Percentiles rank a stretch among this genome's conserved stretches.
Evolutionary conservation across 1,140 invertebrate species (phyloP).

Genomic region (Anoplolepis gracilipes): DNA sequence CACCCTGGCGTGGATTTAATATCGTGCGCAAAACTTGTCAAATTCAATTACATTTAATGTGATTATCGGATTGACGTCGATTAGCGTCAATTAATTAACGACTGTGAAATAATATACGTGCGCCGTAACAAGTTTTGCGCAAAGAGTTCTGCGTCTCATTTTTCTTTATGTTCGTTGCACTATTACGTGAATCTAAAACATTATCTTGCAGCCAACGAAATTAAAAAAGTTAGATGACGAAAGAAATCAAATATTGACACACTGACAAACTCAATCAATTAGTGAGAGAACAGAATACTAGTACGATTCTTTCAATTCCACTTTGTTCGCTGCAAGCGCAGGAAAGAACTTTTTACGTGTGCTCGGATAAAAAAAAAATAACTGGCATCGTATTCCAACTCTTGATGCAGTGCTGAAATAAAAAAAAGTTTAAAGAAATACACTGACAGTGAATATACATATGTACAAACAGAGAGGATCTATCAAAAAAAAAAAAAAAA

Average conservation of each 20-base stretch:
- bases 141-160: slow-evolving; percentile 61
- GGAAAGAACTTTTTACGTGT: slow-evolving; percentile 63
- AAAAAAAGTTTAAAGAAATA: not conserved
- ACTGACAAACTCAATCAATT: slow-evolving; percentile 43
- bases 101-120: not conserved
- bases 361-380: slow-evolving; percentile 41
- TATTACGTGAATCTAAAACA: slow-evolving; percentile 53
- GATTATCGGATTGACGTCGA: not conserved
- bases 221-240: slow-evolving; percentile 14
- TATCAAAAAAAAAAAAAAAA: not conserved
- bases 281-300: slow-evolving; percentile 13
- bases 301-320: slow-evolving; percentile 24
- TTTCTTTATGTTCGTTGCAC: slow-evolving; percentile 68
- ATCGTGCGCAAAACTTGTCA: slow-evolving; percentile 65
- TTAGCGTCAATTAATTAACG: not conserved
- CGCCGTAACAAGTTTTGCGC: slow-evolving; percentile 56
- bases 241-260: slow-evolving; percentile 49
- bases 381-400: not conserved
- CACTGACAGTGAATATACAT: slow-evolving; percentile 34
- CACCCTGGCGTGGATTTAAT: slow-evolving; percentile 55
- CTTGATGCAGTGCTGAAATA: slow-evolving; percentile 3
- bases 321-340: slow-evolving; percentile 57
- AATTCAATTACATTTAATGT: not conserved
- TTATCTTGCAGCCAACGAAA: slow-evolving; percentile 63
- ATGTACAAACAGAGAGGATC: not conserved